phyloP scores from a whole-genome alignment of 2,888 invertebrate species.

The Periphyllus acericola region DNA sequence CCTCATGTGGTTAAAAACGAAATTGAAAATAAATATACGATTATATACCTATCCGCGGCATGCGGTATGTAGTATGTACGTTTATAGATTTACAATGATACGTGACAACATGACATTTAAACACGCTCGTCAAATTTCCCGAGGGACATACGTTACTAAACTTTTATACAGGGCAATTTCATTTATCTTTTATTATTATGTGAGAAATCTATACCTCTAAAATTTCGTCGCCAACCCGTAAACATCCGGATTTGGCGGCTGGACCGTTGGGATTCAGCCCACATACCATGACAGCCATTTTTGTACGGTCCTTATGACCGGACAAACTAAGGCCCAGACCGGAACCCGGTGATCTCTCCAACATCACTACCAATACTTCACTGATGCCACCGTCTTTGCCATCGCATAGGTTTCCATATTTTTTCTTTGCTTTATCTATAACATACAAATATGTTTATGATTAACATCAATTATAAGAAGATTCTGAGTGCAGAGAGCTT shows the following conservation, averaged over 20 bases:
- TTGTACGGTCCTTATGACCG: constrained; percentile 91
- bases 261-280: constrained; percentile 92
- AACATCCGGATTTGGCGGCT: constrained; percentile 77
- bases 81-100: not conserved
- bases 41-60: too few species aligned
- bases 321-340: constrained; percentile 90
- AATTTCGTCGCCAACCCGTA: constrained; percentile 94
- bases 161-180: not conserved
- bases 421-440: constrained; percentile 91
- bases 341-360: constrained; percentile 55
- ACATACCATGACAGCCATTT: constrained; percentile 96
- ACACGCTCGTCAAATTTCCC: constrained; percentile 7
- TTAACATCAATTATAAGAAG: not conserved
- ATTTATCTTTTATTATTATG: constrained; percentile 1
- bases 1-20: too few species aligned
- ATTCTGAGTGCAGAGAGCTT: too few species aligned
- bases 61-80: not conserved
- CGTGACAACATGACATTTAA: not conserved
- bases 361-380: constrained; percentile 53
- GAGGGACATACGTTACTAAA: not conserved
- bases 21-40: too few species aligned
- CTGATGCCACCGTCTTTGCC: constrained; percentile 71
- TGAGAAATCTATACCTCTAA: constrained; percentile 77
- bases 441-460: constrained; percentile 64
- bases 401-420: constrained; percentile 84